Conservation (phyloP, 2,888 invertebrate genomes). For the Diaphora mendica region DNA sequence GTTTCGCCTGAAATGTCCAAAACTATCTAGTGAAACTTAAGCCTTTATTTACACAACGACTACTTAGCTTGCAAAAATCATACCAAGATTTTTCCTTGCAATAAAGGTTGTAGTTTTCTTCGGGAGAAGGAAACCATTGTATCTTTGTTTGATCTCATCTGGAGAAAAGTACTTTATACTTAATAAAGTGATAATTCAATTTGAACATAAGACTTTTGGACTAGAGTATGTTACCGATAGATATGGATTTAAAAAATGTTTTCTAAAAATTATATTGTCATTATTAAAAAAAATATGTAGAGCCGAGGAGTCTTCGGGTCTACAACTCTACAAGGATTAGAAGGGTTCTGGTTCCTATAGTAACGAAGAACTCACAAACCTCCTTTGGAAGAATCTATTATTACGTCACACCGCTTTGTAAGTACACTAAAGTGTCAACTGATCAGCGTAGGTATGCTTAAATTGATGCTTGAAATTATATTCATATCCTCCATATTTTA, state of each 20-base stretch:
- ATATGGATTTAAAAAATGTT: not conserved
- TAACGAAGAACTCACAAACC: too few relatives aligned
- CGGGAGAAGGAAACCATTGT: not conserved
- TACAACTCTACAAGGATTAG: not conserved
- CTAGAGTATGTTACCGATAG: not conserved
- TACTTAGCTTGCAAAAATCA: slow-evolving; percentile 8
- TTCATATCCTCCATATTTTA: too few relatives aligned
- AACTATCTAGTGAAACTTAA: not conserved
- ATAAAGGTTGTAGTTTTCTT: slow-evolving; percentile 16
- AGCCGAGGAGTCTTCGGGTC: not conserved
- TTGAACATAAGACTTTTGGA: not conserved
- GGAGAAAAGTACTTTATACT: slow-evolving; percentile 4
- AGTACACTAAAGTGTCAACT: too few relatives aligned
- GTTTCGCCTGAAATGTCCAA: not conserved
- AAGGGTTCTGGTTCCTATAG: not conserved
- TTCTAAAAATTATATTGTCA: not conserved
- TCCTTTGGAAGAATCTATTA: too few relatives aligned
- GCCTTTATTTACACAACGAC: not conserved
- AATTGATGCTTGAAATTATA: too few relatives aligned
- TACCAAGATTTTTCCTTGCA: slow-evolving; percentile 20
- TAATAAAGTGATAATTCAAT: not conserved
- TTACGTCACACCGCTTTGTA: too few relatives aligned
- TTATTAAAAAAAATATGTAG: not conserved
- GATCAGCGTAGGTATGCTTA: too few relatives aligned
- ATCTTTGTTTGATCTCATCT: slow-evolving; percentile 9